These are phyloP conservation scores for Lymantria dispar DNA, from an alignment of 2,888 invertebrate genomes.

Conservation along the genomic window DNA sequence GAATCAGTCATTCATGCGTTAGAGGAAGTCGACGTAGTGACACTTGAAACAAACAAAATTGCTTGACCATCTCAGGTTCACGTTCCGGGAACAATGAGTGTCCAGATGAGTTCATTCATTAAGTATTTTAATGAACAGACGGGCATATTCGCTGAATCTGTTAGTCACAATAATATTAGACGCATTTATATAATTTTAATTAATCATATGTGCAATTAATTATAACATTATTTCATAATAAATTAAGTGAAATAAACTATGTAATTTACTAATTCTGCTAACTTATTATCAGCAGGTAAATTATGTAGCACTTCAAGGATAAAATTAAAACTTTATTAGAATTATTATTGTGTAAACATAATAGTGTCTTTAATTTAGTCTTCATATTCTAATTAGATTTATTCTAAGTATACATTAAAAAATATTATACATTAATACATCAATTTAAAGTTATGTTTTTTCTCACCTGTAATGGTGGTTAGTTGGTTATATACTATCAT, in stretches of 20 bases:
- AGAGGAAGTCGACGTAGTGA: slow-evolving; percentile 50
- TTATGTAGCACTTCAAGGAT: no score
- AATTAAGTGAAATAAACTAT: not conserved
- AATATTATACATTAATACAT: no score
- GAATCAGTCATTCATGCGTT: slow-evolving; percentile 45
- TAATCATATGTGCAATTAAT: not conserved
- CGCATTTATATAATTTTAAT: not conserved
- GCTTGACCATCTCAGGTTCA: slow-evolving; percentile 33
- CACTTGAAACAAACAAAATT: slow-evolving; percentile 34
- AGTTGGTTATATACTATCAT: no score
- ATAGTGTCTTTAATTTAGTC: no score
- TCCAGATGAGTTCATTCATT: slow-evolving; percentile 51
- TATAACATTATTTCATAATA: not conserved
- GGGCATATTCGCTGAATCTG: slow-evolving; percentile 40
- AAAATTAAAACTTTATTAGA: no score
- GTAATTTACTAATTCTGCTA: no score
- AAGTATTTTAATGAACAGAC: slow-evolving; percentile 22
- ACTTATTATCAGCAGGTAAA: no score
- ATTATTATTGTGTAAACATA: no score
- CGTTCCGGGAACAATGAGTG: slow-evolving; percentile 62
- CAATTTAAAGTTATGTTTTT: no score
- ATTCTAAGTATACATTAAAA: no score
- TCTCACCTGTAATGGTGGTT: no score
- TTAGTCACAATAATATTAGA: slow-evolving; percentile 28
- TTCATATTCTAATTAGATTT: no score